phyloP scores from a whole-genome alignment of 2,888 invertebrate genomes.

The Tiliacea aurago region DNA sequence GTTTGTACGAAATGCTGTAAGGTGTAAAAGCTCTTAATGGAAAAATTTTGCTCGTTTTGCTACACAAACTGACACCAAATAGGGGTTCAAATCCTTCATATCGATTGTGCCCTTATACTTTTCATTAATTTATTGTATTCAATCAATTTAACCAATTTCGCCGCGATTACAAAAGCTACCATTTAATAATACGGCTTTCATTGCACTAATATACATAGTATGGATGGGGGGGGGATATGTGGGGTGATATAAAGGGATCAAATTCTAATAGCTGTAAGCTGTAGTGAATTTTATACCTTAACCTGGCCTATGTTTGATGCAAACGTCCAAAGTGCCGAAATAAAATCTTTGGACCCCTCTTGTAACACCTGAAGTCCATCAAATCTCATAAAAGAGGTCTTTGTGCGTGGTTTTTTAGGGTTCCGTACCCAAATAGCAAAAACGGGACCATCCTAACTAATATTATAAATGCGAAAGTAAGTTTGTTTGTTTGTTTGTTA shows the following conservation, averaged over 20 bases:
- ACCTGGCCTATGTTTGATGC: not conserved
- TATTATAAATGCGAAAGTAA: no score
- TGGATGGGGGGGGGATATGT: no score
- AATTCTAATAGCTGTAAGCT: not conserved
- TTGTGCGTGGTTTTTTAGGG: not conserved
- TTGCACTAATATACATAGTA: not conserved
- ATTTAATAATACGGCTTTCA: slow-evolving; percentile 4
- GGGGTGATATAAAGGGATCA: not conserved
- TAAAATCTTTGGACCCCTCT: not conserved
- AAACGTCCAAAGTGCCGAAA: not conserved
- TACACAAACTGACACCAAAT: not conserved
- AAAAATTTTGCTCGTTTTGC: not conserved
- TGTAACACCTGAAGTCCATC: not conserved
- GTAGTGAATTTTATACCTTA: not conserved
- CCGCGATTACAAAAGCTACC: slow-evolving; percentile 1
- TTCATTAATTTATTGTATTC: not conserved
- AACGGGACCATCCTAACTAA: no score
- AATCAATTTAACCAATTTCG: slow-evolving; percentile 4
- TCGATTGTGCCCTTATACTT: slow-evolving; percentile 44
- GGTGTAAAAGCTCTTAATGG: no score
- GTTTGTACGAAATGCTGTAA: no score
- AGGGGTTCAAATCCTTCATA: not conserved
- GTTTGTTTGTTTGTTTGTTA: no score
- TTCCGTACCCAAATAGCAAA: not conserved
- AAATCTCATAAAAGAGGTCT: not conserved